Evolutionary conservation across 2,113 vertebrate species (phyloP), one percentile per base, ranked within the genome.

Genomic region (Pelecanoides urinatrix): DNA sequence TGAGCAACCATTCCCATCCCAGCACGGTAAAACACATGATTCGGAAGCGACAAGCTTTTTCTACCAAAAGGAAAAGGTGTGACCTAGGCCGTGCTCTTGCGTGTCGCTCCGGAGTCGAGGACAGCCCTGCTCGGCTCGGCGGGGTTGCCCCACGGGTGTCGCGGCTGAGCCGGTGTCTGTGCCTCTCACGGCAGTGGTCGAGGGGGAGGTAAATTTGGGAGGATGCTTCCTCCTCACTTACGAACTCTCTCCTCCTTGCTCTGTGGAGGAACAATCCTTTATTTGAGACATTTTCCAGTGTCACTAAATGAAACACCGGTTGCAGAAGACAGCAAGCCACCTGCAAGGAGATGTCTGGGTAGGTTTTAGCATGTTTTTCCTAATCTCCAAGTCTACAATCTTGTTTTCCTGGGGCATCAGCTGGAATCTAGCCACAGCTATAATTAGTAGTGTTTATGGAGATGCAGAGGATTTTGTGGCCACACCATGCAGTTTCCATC

Each of bases 1-100:
- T 0, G 21, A 45, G 56, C 21, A 10, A 1, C 4, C 7, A 0
- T 25, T 59, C 36, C 71, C 63, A 14, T 1, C 5, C 53, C 66
- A 76, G 81, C 42, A 2, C 1, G 0, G 21, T 0, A 19, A 29
- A 12, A 22, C 32, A 3, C 7, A 0, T 4, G 1, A 5, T 14
- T 4, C n/a, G 7, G 16, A 23, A 53, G 6, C 8, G 29, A 32
- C 0, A 9, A 7, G 32, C 5, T 36, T 47, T 65, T 32, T 22
- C 14, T 8, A 5, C 50, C 45, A 4, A 2, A 25, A 36, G 52
- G n/a, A 12, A 4, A 7, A 34, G 44, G 10, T 16, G 32, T 6
- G 49, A n/a, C 4, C 19, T 32, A 10, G 47, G 1, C 14, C 0
- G 0, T 32, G 45, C 53, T 47, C 45, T 49, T 7, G 40, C 1